Evolutionary conservation across 2,797 vertebrate species (phyloP).

Genomic region (Scomberomorus guttatus): DNA sequence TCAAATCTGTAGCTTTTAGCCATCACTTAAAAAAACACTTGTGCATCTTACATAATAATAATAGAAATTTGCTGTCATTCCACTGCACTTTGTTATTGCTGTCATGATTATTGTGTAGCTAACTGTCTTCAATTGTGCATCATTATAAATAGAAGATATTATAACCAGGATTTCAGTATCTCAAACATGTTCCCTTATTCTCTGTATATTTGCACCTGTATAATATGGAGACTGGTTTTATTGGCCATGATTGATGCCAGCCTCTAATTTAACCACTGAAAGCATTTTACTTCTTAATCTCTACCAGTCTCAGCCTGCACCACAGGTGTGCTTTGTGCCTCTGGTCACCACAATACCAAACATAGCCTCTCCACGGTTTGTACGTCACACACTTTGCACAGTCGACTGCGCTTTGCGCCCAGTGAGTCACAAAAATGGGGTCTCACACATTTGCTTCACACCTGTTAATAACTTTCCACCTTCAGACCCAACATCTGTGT

Average conservation of each 20-base stretch:
- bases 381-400: conserved; percentile 17
- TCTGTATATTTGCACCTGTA: neutral
- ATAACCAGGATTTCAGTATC: neutral
- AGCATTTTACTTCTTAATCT: neutral
- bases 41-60: neutral
- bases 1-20: conserved; percentile 23
- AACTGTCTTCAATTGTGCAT: neutral
- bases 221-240: neutral
- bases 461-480: conserved; percentile 56
- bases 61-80: neutral
- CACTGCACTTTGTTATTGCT: neutral
- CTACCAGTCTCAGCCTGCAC: conserved; percentile 10
- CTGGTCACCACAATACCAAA: conserved; percentile 19
- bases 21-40: conserved; percentile 2
- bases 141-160: neutral
- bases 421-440: conserved; percentile 28
- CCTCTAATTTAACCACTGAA: conserved; percentile 1
- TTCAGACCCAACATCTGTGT: conserved; percentile 15
- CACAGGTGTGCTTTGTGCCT: conserved; percentile 8
- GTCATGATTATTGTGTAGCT: neutral
- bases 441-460: conserved; percentile 61
- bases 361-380: neutral
- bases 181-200: neutral
- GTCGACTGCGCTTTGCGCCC: conserved; percentile 34
- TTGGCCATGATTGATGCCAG: neutral